A percentile compares a stretch with the other conserved stretches of the same genome.
phyloP scores from a whole-genome alignment of 2,888 invertebrate species.

The Napeogenes sylphis region DNA sequence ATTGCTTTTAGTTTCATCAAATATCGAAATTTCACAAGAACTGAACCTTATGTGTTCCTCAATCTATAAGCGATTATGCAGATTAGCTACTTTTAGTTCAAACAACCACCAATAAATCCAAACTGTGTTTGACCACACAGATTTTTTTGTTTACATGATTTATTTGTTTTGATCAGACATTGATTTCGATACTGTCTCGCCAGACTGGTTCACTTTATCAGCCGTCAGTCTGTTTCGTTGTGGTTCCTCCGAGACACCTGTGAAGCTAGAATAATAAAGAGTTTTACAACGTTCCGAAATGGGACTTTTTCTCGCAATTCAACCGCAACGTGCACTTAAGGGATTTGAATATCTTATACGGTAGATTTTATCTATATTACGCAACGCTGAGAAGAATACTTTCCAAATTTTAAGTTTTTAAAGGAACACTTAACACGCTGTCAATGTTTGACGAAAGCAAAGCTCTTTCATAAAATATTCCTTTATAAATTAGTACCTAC shows the following conservation, averaged over 20 bases:
- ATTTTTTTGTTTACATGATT: no score
- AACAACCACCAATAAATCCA: no score
- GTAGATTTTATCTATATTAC: conserved; percentile 68
- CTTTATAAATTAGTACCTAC: neutral
- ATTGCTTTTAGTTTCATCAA: conserved; percentile 13
- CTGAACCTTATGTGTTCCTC: no score
- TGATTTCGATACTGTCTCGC: conserved; percentile 9
- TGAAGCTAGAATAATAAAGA: conserved; percentile 74
- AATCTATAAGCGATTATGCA: no score
- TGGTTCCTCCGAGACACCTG: conserved; percentile 70
- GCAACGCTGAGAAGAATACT: conserved; percentile 58
- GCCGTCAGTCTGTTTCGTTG: conserved; percentile 56
- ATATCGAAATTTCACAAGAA: no score
- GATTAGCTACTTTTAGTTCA: no score
- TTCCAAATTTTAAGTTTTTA: conserved; percentile 57
- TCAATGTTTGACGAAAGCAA: conserved; percentile 2
- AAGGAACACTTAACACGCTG: conserved; percentile 49
- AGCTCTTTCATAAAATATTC: neutral
- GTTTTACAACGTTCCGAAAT: conserved; percentile 74
- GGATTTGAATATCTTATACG: conserved; percentile 77
- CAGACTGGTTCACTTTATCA: conserved; percentile 28
- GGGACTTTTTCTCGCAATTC: conserved; percentile 75
- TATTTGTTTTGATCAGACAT: neutral
- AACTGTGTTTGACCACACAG: no score
- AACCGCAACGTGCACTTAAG: conserved; percentile 77